Evolutionary conservation across 2,113 vertebrate species (phyloP), one percentile per base, ranked within the genome.

Genomic region (Glaucidium brasilianum): DNA sequence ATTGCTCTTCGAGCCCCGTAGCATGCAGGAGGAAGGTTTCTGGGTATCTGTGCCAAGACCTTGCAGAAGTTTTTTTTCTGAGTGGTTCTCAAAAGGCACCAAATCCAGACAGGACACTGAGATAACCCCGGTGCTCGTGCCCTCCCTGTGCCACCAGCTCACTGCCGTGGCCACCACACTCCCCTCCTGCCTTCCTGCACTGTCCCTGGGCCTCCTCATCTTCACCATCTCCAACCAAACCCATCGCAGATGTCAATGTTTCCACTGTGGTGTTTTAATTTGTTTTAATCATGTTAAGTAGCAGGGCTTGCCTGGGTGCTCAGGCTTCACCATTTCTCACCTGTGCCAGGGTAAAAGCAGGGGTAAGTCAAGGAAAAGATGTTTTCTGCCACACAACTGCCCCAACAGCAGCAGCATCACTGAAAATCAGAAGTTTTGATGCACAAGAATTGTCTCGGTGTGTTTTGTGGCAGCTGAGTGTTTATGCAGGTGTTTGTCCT

Each of bases 171-270:
- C 58, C 67, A 32, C 23, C 45, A 34, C 1, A 0, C 30, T 92
- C n/a, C 43, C 32, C 34, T 82, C 30, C 64, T 23, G 50, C 62
- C 45, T 43, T 45, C 41, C 69, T 60, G 30, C 52, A 15, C 20
- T 6, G 0, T 41, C 52, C n/a, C 71, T 67, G 37, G 6, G 13
- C 19, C 60, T 85, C 30, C 43, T 90, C 58, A 8, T 63, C 47
- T 47, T 71, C 69, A 35, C 12, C n/a, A 9, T 8, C 37, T 56
- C 5, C 9, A 53, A 52, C 56, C 47, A 72, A 81, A 37, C 9
- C 43, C 53, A 10, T 45, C 0, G 0, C 37, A 52, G 71, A 13
- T 37, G 35, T 1, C 6, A 4, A 74, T 27, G 53, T 16, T 72
- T 32, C 79, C 69, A 26, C 66, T 5, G 2, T 22, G 62, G 10